Conservation (phyloP, 2,113 vertebrate species). For the Rhinoderma darwinii region DNA sequence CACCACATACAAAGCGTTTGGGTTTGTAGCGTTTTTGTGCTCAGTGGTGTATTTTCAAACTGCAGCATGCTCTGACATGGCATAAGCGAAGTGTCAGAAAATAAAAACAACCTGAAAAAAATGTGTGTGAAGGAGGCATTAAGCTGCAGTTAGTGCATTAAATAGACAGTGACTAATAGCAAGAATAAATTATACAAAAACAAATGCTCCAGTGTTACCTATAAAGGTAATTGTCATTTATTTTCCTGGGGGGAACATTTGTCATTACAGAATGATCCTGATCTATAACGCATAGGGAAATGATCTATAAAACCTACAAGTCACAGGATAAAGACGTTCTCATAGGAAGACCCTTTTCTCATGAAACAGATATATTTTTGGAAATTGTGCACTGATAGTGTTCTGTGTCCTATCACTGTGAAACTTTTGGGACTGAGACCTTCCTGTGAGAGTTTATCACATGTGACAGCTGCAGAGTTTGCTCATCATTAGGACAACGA, state of each 20-base stretch:
- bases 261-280: not conserved
- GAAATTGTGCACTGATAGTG: not conserved
- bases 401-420: not conserved
- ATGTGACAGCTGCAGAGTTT: not conserved
- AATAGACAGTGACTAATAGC: not conserved
- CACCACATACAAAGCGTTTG: too few species aligned
- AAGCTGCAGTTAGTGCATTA: not conserved
- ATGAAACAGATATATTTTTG: not conserved
- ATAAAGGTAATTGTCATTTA: not conserved
- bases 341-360: not conserved
- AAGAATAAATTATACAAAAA: not conserved
- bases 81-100: too few species aligned
- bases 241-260: not conserved
- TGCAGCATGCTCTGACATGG: too few species aligned
- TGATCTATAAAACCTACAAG: not conserved
- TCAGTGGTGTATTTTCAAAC: too few species aligned
- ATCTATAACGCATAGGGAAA: not conserved
- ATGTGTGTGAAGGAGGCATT: too few species aligned
- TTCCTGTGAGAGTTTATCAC: constrained; percentile 29
- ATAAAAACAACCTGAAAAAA: too few species aligned
- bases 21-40: too few species aligned
- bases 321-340: not conserved
- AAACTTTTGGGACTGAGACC: constrained; percentile 15
- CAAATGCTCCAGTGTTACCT: not conserved
- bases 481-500: not conserved